Conservation (phyloP, 2,888 invertebrate genomes). For the Spisula subtruncata region DNA sequence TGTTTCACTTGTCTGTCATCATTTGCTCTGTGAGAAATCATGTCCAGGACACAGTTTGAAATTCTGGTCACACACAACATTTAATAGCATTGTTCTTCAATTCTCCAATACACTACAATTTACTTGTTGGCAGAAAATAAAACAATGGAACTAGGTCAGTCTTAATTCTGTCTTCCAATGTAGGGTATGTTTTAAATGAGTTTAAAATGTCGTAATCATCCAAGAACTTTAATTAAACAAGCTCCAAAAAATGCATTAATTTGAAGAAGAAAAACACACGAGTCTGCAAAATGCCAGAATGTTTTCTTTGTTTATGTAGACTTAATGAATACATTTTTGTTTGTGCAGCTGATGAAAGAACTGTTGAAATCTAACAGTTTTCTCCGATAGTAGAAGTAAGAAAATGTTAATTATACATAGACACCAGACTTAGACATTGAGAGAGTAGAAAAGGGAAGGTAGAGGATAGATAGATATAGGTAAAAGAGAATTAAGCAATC, state of each 20-base stretch:
- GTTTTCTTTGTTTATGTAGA: not conserved
- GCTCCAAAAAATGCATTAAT: not conserved
- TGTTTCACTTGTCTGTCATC: conserved; percentile 10
- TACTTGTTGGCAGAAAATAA: not conserved
- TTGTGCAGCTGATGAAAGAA: conserved; percentile 15
- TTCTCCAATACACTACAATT: not conserved
- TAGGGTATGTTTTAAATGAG: not conserved
- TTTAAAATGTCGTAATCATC: not conserved
- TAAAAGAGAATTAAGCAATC: not conserved
- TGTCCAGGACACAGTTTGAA: not conserved
- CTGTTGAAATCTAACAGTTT: not conserved
- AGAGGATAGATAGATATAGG: not conserved
- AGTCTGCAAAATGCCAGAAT: not conserved
- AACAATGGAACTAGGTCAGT: not conserved
- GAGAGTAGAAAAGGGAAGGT: not conserved
- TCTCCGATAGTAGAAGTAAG: not conserved
- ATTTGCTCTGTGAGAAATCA: not conserved
- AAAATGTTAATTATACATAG: conserved; percentile 2
- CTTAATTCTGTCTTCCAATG: not conserved
- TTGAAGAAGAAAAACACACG: not conserved
- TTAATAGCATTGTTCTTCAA: not conserved
- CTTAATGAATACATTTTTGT: conserved; percentile 24
- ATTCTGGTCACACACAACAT: not conserved
- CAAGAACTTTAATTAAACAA: not conserved
- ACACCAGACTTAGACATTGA: not conserved